Evolutionary conservation across 2,797 vertebrate species (phyloP).

Genomic region (Hippocampus kuda): DNA sequence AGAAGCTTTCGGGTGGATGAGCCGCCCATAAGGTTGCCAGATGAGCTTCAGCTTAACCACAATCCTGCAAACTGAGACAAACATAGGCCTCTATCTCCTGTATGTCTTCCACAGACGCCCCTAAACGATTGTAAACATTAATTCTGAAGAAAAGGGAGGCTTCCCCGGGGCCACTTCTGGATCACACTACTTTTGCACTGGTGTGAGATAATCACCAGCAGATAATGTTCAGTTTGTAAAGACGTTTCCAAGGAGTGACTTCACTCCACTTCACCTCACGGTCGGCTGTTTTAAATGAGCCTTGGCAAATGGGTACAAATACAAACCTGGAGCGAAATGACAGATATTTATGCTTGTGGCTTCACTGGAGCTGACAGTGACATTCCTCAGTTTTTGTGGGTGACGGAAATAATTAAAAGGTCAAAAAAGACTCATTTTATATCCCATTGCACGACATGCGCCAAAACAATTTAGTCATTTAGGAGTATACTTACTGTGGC

Average conservation of each 20-base stretch:
- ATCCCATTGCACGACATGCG: not conserved
- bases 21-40: conserved; percentile 65
- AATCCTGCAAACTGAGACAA: conserved; percentile 63
- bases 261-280: conserved; percentile 26
- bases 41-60: conserved; percentile 66
- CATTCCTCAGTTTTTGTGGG: conserved; percentile 28
- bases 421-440: not conserved
- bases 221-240: conserved; percentile 51
- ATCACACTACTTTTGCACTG: conserved; percentile 50
- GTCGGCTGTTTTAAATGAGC: conserved; percentile 3
- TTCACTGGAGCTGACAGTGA: conserved; percentile 22
- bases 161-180: conserved; percentile 48
- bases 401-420: conserved; percentile 15
- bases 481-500: not conserved
- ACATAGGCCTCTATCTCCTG: conserved; percentile 61
- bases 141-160: conserved; percentile 50
- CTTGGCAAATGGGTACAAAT: conserved; percentile 4
- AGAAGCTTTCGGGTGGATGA: conserved; percentile 44
- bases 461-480: not conserved
- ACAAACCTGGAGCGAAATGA: conserved; percentile 8
- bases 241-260: conserved; percentile 48
- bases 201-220: conserved; percentile 54
- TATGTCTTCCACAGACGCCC: conserved; percentile 56
- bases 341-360: conserved; percentile 20
- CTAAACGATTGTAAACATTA: conserved; percentile 70